Evolutionary conservation across 1,140 invertebrate species (phyloP), one percentile per base, ranked within the genome.

Genomic region (Holcopasites calliopsidis): DNA sequence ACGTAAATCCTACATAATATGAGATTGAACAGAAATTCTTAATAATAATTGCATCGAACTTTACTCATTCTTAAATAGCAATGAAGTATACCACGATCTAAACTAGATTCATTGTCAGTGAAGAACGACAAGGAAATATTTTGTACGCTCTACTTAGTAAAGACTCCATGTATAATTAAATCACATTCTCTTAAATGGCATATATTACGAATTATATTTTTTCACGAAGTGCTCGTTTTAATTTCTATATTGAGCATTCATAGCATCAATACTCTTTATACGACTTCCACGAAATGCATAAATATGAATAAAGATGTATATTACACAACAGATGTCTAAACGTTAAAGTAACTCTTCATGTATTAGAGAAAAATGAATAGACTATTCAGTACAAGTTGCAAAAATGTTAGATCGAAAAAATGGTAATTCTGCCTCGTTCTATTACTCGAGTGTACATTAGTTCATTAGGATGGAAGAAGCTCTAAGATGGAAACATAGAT

Each of bases 91-190:
- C 23, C 21, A 18, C 3, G 6, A 35, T 55, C 35, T 28, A n/a
- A 69, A 26, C 44, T n/a, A 47, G 44, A 38, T 74, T 49, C 38
- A 40, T 40, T 61, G 21, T 16, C 26, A 75, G 35, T 26, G 76
- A 82, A n/a, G n/a, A n/a, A n/a, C n/a, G 58, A 80, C 57, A 82
- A 57, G 64, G 58, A 80, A 79, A 79, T 80, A 76, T 40, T 66
- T 75, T 82, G 52, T 70, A 88, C 82, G 86, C 84, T 87, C 85
- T 85, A 85, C 70, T 89, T 86, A 66, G 71, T 54, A 69, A n/a
- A 52, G 76, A 79, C 68, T 76, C 52, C 61, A 31, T 55, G 42
- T 54, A 72, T 62, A 70, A 71, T 40, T 38, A 49, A 70, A 58
- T 42, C 70, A 64, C 26, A 49, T 42, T 61, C n/a, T 70, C 33